phyloP scores from a whole-genome alignment of 2,113 vertebrate genomes.

The Elanoides forficatus region DNA sequence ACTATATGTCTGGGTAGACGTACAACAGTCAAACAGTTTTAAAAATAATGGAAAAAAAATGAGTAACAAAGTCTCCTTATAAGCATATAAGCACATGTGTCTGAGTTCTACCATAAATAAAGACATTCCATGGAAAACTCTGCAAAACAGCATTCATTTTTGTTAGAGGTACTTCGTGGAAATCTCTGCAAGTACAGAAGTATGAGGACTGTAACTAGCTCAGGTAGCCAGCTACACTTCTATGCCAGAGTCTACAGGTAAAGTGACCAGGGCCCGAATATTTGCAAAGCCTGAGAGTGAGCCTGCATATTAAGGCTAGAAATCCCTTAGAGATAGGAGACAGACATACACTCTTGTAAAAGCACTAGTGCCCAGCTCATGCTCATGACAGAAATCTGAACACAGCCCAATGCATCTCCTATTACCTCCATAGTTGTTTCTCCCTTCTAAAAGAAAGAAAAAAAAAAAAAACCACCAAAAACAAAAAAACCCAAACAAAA shows the following conservation, averaged over 20 bases:
- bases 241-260: background rate
- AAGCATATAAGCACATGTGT: background rate
- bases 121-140: background rate
- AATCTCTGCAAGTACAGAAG: background rate
- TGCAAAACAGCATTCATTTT: background rate
- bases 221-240: background rate
- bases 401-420: no score
- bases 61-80: background rate
- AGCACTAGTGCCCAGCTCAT: background rate
- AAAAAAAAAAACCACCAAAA: no score
- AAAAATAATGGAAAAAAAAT: background rate
- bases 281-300: background rate
- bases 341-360: background rate
- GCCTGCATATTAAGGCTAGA: background rate
- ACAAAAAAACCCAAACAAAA: background rate
- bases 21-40: background rate
- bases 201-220: background rate
- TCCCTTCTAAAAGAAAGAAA: background rate
- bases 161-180: background rate
- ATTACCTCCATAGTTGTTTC: background rate
- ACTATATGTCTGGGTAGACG: background rate
- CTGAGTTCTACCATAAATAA: background rate
- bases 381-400: background rate
- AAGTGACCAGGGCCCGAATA: background rate
- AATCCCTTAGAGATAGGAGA: background rate